Percentiles rank a stretch among this genome's conserved stretches.
These are phyloP conservation scores for Philereme transversata DNA, from an alignment of 2,888 invertebrate genomes.

Conservation along the genomic window DNA sequence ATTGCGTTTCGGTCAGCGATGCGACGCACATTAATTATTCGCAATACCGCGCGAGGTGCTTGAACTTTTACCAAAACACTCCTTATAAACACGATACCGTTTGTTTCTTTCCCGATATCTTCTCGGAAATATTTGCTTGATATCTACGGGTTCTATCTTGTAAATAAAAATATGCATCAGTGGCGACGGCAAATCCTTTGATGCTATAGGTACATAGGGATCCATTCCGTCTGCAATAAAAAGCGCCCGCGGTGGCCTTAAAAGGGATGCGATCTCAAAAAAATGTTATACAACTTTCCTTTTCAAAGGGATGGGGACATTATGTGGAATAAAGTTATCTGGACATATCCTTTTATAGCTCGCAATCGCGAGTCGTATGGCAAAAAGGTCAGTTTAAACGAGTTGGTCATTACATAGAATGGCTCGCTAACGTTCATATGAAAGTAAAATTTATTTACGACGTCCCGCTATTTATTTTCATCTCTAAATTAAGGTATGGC, in stretches of 20 bases:
- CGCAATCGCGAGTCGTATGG: conserved; percentile 62
- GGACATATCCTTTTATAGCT: conserved; percentile 78
- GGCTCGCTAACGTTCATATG: conserved; percentile 63
- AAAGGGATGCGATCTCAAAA: conserved; percentile 72
- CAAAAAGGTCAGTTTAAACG: conserved; percentile 70
- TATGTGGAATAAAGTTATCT: conserved; percentile 80
- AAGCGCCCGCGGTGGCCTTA: conserved; percentile 61
- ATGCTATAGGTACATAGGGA: conserved; percentile 52
- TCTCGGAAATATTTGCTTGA: conserved; percentile 32
- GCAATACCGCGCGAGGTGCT: conserved; percentile 58
- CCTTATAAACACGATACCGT: conserved; percentile 12
- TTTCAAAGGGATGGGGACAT: conserved; percentile 77
- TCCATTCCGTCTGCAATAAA: conserved; percentile 69
- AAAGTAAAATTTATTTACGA: conserved; percentile 72
- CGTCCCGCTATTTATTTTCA: conserved; percentile 36
- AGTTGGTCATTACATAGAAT: conserved; percentile 70
- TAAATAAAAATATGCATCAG: conserved; percentile 58
- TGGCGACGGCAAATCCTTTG: conserved; percentile 65
- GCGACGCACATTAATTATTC: conserved; percentile 59
- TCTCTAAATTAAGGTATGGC: conserved; percentile 30
- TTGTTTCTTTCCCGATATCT: conserved; percentile 18
- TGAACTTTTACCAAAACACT: conserved; percentile 55
- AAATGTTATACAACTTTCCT: conserved; percentile 78
- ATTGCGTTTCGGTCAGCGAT: conserved; percentile 59
- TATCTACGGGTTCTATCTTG: conserved; percentile 33